Evolutionary conservation across 1,140 invertebrate genomes (phyloP), one percentile per base, ranked within the genome.

Genomic region (Drosophila parabipectinata): DNA sequence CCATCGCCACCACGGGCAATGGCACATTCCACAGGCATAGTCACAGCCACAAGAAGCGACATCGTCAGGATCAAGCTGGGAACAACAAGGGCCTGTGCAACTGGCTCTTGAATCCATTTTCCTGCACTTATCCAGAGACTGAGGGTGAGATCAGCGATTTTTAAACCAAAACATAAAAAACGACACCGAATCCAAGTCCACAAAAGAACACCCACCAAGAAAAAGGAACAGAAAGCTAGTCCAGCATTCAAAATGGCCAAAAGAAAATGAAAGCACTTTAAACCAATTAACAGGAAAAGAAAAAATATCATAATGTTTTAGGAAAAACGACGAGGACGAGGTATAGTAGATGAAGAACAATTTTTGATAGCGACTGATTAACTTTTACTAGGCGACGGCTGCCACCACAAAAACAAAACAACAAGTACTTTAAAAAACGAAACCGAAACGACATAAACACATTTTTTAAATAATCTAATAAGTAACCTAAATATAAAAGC

Each of bases 121-220:
- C 94, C 9, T 95, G 95, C 92, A 95, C 95, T 91, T 95, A 95
- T 87, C 94, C 94, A 52, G 94, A 95, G 83, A 94, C 94, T 67
- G 94, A 94, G 81, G 94, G 94, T 34, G 94, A 94, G 92, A 94
- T 94, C 67, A 94, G 94, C 85, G 94, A 94, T 77, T 94, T 94
- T 87, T 94, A 92, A 59, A 18, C n/a, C n/a, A 8, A 5, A 53
- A 26, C n/a, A 8, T 37, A 15, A 44, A 15, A 26, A n/a, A 1
- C 1, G 2, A 44, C 12, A 30, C 39, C 45, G 52, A 52, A 64
- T 67, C 54, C 47, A 28, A 56, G 52, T 75, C 76, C 59, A 57
- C 14, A 18, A 14, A 44, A 44, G 59, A 39, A 63, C 59, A 58
- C 63, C 67, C 81, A 78, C 78, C 74, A 87, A 73, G 10, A 39